Evolutionary conservation across 2,113 vertebrate genomes (phyloP).

Genomic region (Leptodactylus fuscus): DNA sequence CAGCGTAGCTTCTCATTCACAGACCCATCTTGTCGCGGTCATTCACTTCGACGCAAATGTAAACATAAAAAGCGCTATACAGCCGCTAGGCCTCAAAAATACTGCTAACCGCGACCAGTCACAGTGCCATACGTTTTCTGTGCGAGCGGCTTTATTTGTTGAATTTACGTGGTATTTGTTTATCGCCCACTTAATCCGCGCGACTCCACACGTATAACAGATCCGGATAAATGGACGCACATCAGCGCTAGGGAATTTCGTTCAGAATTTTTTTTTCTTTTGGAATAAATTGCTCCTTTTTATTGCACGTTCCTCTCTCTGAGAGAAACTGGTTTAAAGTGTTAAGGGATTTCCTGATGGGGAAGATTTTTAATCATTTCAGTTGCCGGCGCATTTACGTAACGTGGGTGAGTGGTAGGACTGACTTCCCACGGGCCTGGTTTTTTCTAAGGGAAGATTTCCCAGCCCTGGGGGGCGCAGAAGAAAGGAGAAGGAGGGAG

Average conservation of each 20-base stretch:
- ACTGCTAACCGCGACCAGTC: neutral
- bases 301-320: neutral
- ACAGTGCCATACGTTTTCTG: neutral
- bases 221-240: neutral
- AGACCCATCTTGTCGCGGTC: neutral
- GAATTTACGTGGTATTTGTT: conserved; percentile 27
- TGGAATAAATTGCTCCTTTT: neutral
- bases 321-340: conserved; percentile 30
- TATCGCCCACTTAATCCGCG: neutral
- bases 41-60: conserved; percentile 18
- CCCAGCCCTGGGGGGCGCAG: conserved; percentile 43
- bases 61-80: conserved; percentile 8
- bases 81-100: neutral
- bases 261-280: neutral
- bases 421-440: conserved; percentile 55
- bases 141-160: conserved; percentile 12
- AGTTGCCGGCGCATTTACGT: conserved; percentile 17
- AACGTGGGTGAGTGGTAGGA: conserved; percentile 51
- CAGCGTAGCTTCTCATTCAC: neutral
- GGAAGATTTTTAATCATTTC: conserved; percentile 24
- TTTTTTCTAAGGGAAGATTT: conserved; percentile 48
- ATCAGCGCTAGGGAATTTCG: neutral
- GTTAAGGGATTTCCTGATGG: conserved; percentile 46
- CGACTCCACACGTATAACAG: neutral
- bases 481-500: conserved; percentile 10